Base-by-base conservation (phyloP, 92 coral and sea anemone genomes). In the Galaxea fascicularis region DNA sequence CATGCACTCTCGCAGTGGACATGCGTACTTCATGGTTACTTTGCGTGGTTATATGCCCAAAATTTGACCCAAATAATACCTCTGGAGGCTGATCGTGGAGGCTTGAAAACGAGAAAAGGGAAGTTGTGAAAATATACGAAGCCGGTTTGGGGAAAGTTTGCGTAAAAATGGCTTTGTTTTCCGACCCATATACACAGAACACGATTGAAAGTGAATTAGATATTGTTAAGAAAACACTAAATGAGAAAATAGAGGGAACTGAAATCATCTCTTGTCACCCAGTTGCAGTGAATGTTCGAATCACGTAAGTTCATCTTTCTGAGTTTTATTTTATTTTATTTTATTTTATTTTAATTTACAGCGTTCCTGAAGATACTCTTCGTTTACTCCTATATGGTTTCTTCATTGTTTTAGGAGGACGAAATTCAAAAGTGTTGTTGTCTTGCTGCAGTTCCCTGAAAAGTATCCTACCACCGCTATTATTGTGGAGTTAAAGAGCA, bases 401-500 rank as follows among this genome's bases (percentile, higher is more conserved):
- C 41, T 35, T 16, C 18, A 10, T 76, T 73, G 65, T 4, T 67
- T 28, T 11, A 96, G 99, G 87, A 93, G 90, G 46, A 96, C 95
- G 27, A 96, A 89, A 80, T 92, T 94, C 83, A 96, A 96, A 79
- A 85, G 89, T 51, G 63, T 96, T 77, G 92, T 88, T 29, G 97
- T 94, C 26, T 86, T 92, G 86, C 92, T 96, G 49, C 99, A 96
- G 85, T 96, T 96, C 70, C 85, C 98, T 45, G 89, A 71, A 45
- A 78, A 83, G 39, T 96, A 96, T 77, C 99, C 99, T 8, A 70
- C 84, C 7, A 82, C 74, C 58, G 59, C 93, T 20, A 91, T 96
- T 49, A 77, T 96, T 16, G 88, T 88, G 10, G 99, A 96, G 73
- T 64, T 96, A 26, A 96, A 96, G 76, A 96, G 99, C 78, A 92